Percentiles rank a stretch among this genome's conserved stretches.
These are phyloP conservation scores for Umimayanthus chanpuru DNA, from an alignment of 92 coral and sea anemone genomes.

Conservation along the genomic window DNA sequence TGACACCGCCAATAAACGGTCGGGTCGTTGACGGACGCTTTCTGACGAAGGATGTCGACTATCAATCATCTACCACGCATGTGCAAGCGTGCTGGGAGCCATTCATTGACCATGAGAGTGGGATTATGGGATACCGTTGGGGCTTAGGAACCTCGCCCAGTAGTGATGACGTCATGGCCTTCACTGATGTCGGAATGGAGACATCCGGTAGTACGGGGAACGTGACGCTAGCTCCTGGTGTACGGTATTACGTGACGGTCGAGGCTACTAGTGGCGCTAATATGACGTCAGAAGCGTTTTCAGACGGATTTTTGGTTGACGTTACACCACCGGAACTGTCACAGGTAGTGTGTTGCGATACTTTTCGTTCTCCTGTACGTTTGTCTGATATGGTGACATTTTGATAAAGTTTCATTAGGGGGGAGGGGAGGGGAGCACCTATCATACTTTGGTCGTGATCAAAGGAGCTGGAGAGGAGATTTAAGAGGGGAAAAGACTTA, in stretches of 20 bases:
- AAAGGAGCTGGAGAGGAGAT: too few relatives aligned
- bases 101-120: slow-evolving; percentile 82
- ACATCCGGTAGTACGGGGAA: slow-evolving; percentile 48
- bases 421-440: too few relatives aligned
- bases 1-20: slow-evolving; percentile 58
- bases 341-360: slow-evolving; percentile 50
- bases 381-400: too few relatives aligned
- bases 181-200: slow-evolving; percentile 44
- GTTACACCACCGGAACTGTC: slow-evolving; percentile 75
- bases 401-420: too few relatives aligned
- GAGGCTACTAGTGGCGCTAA: slow-evolving; percentile 67
- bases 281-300: slow-evolving; percentile 82
- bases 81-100: slow-evolving; percentile 75
- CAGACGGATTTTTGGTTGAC: slow-evolving; percentile 93
- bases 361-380: too few relatives aligned
- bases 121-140: slow-evolving; percentile 85
- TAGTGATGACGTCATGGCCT: slow-evolving; percentile 70
- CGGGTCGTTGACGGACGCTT: slow-evolving; percentile 48
- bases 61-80: slow-evolving; percentile 43
- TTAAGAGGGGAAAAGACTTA: too few relatives aligned
- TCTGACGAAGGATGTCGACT: slow-evolving; percentile 20
- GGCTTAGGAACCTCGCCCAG: slow-evolving; percentile 85
- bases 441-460: too few relatives aligned
- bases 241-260: slow-evolving; percentile 54
- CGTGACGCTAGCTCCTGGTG: slow-evolving; percentile 43